Base-by-base conservation (phyloP, 2,888 invertebrate species). In the Stomorhina lunata region DNA sequence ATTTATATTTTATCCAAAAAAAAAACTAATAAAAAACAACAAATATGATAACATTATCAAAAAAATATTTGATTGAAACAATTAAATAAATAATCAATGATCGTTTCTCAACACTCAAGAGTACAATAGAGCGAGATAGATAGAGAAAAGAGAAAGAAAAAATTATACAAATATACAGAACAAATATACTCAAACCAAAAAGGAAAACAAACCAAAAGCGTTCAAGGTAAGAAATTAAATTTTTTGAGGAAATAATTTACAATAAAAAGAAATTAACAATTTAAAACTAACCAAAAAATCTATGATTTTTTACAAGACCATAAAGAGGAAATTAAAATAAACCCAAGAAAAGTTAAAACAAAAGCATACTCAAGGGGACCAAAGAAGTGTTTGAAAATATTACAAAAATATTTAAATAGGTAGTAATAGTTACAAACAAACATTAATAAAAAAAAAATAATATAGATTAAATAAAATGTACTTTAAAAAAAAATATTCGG, bases 311-410 rank as follows among this genome's bases (percentile, higher is more conserved):
- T 27, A 80, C 59, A 76, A 80, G 55, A 48, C 53, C 45, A 65
- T 32, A 32, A 48, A 65, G 9, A 68, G 53, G 63, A 69, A 25
- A 34, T 61, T 22, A 32, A n/a, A 50, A 77, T 68, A 71, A 63
- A 29, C 20, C 6, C 3, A 29, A 40, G 32, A 69, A 53, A 27
- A 55, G 7, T 10, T 48, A 45, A 71, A 63, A 22, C 22, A 40
- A 69, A 66, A 75, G 71, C 79, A 76, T 77, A 83, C 57, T 80
- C 72, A 66, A 72, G 80, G 79, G 79, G 82, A 82, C 82, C 82
- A 79, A 65, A 69, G 66, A 79, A 22, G 63, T 55, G 75, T 48
- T 57, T 76, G 45, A 79, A 45, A 61, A n/a, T 5, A 45, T 4
- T 12, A 50, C 22, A 76, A 75, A 66, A 79, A 29, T 45, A 59